phyloP scores from a whole-genome alignment of 2,113 vertebrate genomes.

The Lontra canadensis region DNA sequence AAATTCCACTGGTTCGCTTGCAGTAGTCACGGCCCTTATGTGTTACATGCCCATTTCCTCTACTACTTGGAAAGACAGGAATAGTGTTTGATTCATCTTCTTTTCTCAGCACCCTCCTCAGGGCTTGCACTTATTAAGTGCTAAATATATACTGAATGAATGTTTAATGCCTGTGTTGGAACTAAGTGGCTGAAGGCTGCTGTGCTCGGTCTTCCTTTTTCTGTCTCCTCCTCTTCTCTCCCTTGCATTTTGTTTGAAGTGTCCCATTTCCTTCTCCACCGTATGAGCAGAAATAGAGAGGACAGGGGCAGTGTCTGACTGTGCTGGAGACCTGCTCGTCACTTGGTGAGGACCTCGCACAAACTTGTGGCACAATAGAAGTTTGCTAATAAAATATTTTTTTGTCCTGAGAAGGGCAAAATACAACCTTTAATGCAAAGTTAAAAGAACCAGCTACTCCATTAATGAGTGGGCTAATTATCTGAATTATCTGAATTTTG shows the following conservation, averaged over 20 bases:
- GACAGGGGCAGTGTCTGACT: neutral
- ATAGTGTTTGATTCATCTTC: constrained; percentile 12
- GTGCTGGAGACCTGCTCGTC: neutral
- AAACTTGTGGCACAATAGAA: constrained; percentile 10
- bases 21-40: neutral
- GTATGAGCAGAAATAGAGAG: neutral
- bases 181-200: neutral
- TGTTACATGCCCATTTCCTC: neutral
- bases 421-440: neutral
- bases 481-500: neutral
- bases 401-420: neutral
- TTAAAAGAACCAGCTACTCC: neutral
- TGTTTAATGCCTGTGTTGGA: constrained; percentile 22
- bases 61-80: neutral
- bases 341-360: neutral
- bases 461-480: neutral
- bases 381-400: constrained; percentile 5
- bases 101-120: neutral
- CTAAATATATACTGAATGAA: constrained; percentile 22
- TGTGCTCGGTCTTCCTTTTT: neutral
- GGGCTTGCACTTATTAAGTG: neutral
- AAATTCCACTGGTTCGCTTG: neutral
- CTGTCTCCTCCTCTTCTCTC: neutral
- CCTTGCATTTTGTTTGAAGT: constrained; percentile 42
- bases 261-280: neutral